Conservation (phyloP, 2,113 vertebrate species). For the Phoxinus phoxinus region DNA sequence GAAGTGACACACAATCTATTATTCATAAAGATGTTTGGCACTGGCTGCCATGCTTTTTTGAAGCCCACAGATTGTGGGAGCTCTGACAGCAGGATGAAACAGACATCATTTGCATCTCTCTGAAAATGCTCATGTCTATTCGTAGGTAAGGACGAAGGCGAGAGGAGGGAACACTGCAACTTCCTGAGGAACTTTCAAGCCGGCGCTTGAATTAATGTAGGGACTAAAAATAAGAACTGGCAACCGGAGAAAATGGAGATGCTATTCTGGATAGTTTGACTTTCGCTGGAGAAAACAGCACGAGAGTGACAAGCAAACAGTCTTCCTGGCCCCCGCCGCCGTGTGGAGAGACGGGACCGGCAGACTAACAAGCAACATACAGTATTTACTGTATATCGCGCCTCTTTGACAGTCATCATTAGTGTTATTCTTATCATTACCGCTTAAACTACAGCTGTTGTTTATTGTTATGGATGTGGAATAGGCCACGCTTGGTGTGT, state of each 20-base stretch:
- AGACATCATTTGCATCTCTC: constrained; percentile 70
- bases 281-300: constrained; percentile 25
- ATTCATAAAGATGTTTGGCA: constrained; percentile 61
- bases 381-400: constrained; percentile 19
- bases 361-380: constrained; percentile 14
- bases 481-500: neutral
- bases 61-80: constrained; percentile 61
- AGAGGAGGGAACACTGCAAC: constrained; percentile 53
- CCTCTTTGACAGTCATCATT: constrained; percentile 34
- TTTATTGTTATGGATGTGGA: constrained; percentile 47
- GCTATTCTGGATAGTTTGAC: constrained; percentile 30
- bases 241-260: neutral
- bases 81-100: constrained; percentile 41
- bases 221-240: constrained; percentile 30
- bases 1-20: constrained; percentile 50
- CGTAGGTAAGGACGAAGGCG: constrained; percentile 50
- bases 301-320: constrained; percentile 8
- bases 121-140: constrained; percentile 62
- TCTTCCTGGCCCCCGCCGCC: neutral
- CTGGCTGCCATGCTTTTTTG: constrained; percentile 61
- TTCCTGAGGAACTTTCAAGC: constrained; percentile 55
- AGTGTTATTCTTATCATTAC: constrained; percentile 36
- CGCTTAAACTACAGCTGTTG: constrained; percentile 39
- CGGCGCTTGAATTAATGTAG: constrained; percentile 44
- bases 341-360: neutral